Percentiles rank a stretch among this genome's conserved stretches.
These are phyloP conservation scores for Merluccius polli DNA, from an alignment of 2,797 vertebrate genomes.

Conservation along the genomic window DNA sequence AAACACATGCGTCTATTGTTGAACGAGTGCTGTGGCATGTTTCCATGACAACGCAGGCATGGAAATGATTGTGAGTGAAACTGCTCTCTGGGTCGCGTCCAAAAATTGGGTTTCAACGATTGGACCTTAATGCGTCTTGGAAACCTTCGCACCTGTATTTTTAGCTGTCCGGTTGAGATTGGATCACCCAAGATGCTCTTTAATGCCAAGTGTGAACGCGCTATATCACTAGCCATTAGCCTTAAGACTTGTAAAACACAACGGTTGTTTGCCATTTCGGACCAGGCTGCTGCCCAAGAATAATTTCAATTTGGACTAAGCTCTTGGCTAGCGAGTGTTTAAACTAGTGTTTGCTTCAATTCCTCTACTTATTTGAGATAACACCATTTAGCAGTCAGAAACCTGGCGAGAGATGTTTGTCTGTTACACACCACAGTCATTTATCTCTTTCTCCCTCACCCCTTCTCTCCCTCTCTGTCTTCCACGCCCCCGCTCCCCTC, in stretches of 20 bases:
- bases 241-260: background rate
- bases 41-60: background rate
- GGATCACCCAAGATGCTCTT: slow-evolving; percentile 1
- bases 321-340: background rate
- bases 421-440: background rate
- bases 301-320: background rate
- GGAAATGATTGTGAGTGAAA: background rate
- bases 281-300: background rate
- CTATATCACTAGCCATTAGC: background rate
- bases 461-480: slow-evolving; percentile 3
- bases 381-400: background rate
- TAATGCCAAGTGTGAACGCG: background rate
- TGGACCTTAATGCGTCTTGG: background rate
- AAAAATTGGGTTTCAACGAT: background rate
- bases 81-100: background rate
- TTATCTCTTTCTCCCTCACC: background rate
- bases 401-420: background rate
- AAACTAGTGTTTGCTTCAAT: background rate
- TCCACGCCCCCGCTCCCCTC: background rate
- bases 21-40: background rate
- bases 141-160: background rate
- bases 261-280: background rate
- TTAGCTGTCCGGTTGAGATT: background rate
- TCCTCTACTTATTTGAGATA: background rate
- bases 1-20: background rate